Base-by-base conservation (phyloP, 2,888 invertebrate species). In the Acronicta leporina region DNA sequence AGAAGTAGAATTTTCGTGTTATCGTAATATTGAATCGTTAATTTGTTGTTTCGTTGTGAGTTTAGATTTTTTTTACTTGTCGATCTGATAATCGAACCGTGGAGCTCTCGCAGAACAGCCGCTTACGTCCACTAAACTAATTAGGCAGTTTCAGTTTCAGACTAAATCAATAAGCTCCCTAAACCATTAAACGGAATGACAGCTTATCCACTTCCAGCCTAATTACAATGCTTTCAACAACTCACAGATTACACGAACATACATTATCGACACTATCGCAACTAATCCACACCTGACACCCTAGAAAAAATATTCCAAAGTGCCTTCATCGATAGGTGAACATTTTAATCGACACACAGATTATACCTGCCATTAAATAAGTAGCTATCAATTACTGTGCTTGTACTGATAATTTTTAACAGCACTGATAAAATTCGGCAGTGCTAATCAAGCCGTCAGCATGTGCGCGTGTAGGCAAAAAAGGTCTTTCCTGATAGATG, bases 381-480 rank as follows among this genome's bases (percentile, higher is more conserved):
- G 90, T 90, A 91, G 91, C 91, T 92, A 93, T 92, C 93, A 92
- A 94, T 93, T 93, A 92, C 86, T 78, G 76, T 77, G 74, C 77
- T 84, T 80, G 80, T 82, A 80, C 84, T 85, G 88, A 88, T 90
- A 89, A 87, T 82, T 80, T 80, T 81, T 78, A 78, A 64, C 76
- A 69, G 68, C 30, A 49, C 61, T 70, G 91, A 92, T 92, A 92
- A 91, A 84, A 83, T 91, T 91, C 86, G 90, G 86, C 92, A 92
- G 92, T 92, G 73, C 79, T 73, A 74, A 84, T 66, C 84, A 81
- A 75, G 66, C 85, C 79, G 77, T 69, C 87, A 84, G 52, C 77
- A 94, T 94, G 94, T 94, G 93, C 85, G 94, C 92, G 80, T 92
- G 93, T 86, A 90, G 84, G 55, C 91, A 90, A 63, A 92, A 89